Base-by-base conservation (phyloP, 2,797 vertebrate genomes). In the Alosa sapidissima region DNA sequence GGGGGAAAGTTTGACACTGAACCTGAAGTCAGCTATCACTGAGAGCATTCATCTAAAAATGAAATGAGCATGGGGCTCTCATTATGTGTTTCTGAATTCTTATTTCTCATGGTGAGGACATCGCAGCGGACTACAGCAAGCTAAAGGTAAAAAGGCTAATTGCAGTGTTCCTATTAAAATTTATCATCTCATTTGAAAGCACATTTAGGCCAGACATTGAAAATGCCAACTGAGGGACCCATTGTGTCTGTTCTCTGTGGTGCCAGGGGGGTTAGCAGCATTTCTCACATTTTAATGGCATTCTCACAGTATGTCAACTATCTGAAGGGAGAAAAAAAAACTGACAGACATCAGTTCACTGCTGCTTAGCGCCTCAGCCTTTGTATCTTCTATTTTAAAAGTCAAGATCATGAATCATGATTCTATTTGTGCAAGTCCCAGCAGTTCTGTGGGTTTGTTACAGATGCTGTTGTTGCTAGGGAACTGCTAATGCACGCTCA, bases 391-490 rank as follows among this genome's bases (percentile, higher is more conserved):
- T 78, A 47, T 78, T 78, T 78, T 78, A 78, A 45, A 78, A 78
- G 72, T 78, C 72, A 78, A 47, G 72, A 78, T 78, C 41, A 47
- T 47, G 19, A 78, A 78, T 78, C 72, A 47, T 78, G 72, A 47
- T 78, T 41, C 72, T 78, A 78, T 78, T 78, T 78, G 19, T 36
- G 36, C 72, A 47, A 47, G 72, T 78, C 72, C 72, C 72, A 47
- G 36, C 72, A 78, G 72, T 10, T 45, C 72, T 9, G 36, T 21
- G 72, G 72, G 72, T 47, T 41, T 19, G 13, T 19, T 78, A 78
- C 72, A 78, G 72, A 78, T 78, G 72, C 72, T 78, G 41, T 45
- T 78, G 72, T 78, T 78, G 72, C 72, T 78, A 78, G 41, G 72
- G 41, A 78, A 78, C 72, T 5, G 21, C 72, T 45, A 21, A 45